These are phyloP conservation scores for Euzophera pinguis DNA, from an alignment of 2,888 invertebrate species.

Conservation along the genomic window DNA sequence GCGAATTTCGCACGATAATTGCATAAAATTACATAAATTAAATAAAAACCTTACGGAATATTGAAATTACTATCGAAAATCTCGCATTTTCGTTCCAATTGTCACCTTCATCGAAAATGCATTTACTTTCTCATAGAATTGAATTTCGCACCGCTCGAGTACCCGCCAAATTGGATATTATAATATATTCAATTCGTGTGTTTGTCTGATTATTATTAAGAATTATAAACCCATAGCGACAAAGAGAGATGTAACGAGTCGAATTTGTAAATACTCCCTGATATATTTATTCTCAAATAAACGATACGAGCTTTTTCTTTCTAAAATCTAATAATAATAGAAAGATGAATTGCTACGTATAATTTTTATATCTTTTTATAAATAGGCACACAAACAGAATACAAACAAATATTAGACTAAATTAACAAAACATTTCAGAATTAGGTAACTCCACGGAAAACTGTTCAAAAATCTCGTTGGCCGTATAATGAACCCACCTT, in stretches of 20 bases:
- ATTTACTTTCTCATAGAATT: constrained; percentile 6
- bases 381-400: no score
- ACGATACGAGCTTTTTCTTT: no score
- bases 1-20: neutral
- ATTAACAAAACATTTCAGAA: no score
- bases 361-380: no score
- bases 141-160: neutral
- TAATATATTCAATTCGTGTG: neutral
- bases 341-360: no score
- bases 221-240: neutral
- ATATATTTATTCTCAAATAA: no score
- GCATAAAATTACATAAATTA: neutral
- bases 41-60: neutral
- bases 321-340: no score
- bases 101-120: constrained; percentile 3
- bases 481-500: no score
- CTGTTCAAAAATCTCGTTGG: no score
- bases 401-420: no score
- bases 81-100: constrained; percentile 3
- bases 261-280: no score
- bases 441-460: no score
- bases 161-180: neutral
- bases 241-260: neutral
- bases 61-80: neutral
- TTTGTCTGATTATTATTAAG: neutral